A percentile compares a stretch with the other conserved stretches of the same genome.
Conservation (phyloP, 2,113 vertebrate genomes). For the Aspidoscelis tigris region DNA sequence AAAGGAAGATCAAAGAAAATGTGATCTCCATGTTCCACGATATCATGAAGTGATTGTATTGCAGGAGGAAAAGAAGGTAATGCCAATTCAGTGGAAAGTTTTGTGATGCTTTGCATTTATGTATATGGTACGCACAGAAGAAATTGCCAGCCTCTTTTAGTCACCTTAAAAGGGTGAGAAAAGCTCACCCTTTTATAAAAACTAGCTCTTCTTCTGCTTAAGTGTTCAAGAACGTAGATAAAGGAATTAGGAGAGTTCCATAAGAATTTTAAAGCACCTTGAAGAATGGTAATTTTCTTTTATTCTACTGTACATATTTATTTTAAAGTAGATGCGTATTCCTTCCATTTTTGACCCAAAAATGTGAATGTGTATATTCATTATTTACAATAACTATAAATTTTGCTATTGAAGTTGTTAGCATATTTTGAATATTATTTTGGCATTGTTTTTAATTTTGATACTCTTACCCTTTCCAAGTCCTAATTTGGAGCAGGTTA, state of each 20-base stretch:
- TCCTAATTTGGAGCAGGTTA: background rate
- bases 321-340: background rate
- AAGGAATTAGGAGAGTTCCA: background rate
- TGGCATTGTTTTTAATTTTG: background rate
- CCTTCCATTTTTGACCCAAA: background rate
- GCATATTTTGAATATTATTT: background rate
- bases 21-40: conserved; percentile 70
- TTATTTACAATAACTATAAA: background rate
- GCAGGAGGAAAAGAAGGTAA: conserved; percentile 80
- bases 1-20: conserved; percentile 71
- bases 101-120: conserved; percentile 53
- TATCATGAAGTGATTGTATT: conserved; percentile 76
- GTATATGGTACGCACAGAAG: conserved; percentile 46
- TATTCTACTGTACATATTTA: background rate
- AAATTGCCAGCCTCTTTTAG: background rate
- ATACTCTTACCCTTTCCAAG: background rate
- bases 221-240: background rate
- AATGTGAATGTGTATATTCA: background rate
- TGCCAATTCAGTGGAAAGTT: conserved; percentile 41
- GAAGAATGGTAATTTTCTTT: background rate
- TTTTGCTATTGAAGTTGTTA: background rate
- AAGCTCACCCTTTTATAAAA: too few species aligned
- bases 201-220: background rate
- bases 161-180: too few species aligned
- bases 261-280: background rate